Conservation (phyloP, 2,797 vertebrate genomes). For the Artibeus jamaicensis region DNA sequence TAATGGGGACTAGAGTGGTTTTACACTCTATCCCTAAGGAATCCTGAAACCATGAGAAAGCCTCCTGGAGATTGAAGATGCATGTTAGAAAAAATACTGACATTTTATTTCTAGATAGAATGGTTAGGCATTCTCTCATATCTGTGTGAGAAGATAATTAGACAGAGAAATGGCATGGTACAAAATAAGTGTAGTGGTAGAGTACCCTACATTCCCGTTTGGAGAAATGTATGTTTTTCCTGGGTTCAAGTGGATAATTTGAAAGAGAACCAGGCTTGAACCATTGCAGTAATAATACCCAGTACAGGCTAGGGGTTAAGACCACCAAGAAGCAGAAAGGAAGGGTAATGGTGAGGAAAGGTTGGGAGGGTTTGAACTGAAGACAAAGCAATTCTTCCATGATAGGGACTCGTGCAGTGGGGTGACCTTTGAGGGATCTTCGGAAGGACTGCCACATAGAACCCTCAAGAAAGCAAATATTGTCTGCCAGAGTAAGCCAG, state of each 20-base stretch:
- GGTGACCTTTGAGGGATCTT: neutral
- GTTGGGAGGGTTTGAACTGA: neutral
- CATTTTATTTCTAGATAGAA: conserved; percentile 6
- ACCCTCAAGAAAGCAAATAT: neutral
- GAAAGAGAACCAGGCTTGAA: neutral
- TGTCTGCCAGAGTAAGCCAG: neutral
- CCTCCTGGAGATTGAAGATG: neutral
- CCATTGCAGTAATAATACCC: neutral
- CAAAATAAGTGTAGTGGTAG: neutral
- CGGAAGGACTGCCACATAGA: neutral
- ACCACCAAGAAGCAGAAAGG: neutral
- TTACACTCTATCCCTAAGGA: neutral
- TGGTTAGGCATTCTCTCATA: neutral
- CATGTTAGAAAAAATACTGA: neutral
- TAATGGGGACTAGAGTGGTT: neutral
- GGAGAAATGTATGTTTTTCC: conserved; percentile 15
- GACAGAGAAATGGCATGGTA: neutral
- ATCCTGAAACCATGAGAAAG: neutral
- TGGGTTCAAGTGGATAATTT: neutral
- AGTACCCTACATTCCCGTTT: neutral
- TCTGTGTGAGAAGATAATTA: neutral
- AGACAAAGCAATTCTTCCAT: neutral
- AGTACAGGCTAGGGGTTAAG: neutral
- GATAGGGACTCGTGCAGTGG: neutral
- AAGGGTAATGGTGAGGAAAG: neutral